phyloP scores from a whole-genome alignment of 2,888 invertebrate species.

The Drosophila demipolita region DNA sequence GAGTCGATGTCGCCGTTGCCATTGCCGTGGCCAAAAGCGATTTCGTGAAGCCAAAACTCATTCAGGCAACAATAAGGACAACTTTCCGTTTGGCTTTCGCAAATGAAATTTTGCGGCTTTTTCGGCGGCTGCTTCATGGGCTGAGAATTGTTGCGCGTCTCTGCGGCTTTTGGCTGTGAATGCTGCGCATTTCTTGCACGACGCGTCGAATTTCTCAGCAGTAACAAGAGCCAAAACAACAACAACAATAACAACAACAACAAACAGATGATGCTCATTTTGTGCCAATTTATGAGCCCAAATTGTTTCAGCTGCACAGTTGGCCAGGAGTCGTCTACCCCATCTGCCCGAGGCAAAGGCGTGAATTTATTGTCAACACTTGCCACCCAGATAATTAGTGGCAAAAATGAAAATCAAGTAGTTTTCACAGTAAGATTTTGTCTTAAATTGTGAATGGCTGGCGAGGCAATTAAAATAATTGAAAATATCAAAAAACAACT shows the following conservation, averaged over 20 bases:
- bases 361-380: slow-evolving; percentile 73
- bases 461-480: slow-evolving; percentile 3
- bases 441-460: neutral
- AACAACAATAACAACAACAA: slow-evolving; percentile 3
- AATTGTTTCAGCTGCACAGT: slow-evolving; percentile 29
- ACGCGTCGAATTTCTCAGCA: slow-evolving; percentile 32
- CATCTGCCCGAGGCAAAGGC: slow-evolving; percentile 15
- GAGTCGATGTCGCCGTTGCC: slow-evolving; percentile 1
- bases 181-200: slow-evolving; percentile 47
- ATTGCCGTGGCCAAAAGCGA: slow-evolving; percentile 5
- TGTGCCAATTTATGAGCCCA: slow-evolving; percentile 52
- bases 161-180: slow-evolving; percentile 49
- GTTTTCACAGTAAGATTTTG: slow-evolving; percentile 29
- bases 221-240: slow-evolving; percentile 15
- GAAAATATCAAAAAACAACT: neutral
- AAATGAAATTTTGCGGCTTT: slow-evolving; percentile 71
- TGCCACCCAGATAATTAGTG: slow-evolving; percentile 70
- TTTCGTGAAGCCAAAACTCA: slow-evolving; percentile 37
- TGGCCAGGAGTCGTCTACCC: slow-evolving; percentile 31
- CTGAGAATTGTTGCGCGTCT: slow-evolving; percentile 40
- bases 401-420: slow-evolving; percentile 74
- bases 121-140: slow-evolving; percentile 12
- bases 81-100: slow-evolving; percentile 60
- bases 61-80: slow-evolving; percentile 43
- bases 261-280: slow-evolving; percentile 21